Conservation (phyloP, 1,140 invertebrate genomes). For the Procambarus clarkii region DNA sequence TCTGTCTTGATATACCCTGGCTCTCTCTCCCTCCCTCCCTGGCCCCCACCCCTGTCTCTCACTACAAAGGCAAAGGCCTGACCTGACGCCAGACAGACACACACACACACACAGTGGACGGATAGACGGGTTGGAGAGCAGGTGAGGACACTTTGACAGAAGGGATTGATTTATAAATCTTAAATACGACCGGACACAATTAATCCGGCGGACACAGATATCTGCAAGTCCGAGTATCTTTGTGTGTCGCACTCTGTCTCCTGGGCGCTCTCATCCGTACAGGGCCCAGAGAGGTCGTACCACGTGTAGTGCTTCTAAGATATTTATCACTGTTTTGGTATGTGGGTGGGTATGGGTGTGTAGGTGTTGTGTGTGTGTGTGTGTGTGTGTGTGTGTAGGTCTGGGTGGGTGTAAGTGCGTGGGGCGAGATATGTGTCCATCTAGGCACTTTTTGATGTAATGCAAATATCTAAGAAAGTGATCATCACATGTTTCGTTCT, state of each 20-base stretch:
- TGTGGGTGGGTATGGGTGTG: conserved; percentile 1
- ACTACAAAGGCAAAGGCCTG: conserved; percentile 52
- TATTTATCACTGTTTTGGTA: conserved; percentile 19
- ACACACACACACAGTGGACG: no score
- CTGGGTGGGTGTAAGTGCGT: background rate
- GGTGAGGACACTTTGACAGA: background rate
- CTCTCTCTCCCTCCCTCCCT: background rate
- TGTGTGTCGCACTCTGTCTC: background rate
- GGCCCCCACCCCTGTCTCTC: background rate
- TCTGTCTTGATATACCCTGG: conserved; percentile 64
- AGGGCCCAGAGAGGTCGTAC: background rate
- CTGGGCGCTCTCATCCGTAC: background rate
- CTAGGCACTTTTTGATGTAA: no score
- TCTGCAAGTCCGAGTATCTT: conserved; percentile 63
- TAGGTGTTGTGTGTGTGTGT: background rate
- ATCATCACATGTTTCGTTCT: no score
- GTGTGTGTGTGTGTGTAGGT: conserved; percentile 20
- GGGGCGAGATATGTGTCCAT: no score
- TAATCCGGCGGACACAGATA: conserved; percentile 42
- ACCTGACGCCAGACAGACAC: background rate
- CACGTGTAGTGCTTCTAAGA: conserved; percentile 49
- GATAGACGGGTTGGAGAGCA: background rate
- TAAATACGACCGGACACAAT: conserved; percentile 64
- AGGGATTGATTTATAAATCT: conserved; percentile 68
- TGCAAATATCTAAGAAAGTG: no score